Evolutionary conservation across 2,797 vertebrate genomes (phyloP), one percentile per base, ranked within the genome.

Genomic region (Phoxinus dragarum): DNA sequence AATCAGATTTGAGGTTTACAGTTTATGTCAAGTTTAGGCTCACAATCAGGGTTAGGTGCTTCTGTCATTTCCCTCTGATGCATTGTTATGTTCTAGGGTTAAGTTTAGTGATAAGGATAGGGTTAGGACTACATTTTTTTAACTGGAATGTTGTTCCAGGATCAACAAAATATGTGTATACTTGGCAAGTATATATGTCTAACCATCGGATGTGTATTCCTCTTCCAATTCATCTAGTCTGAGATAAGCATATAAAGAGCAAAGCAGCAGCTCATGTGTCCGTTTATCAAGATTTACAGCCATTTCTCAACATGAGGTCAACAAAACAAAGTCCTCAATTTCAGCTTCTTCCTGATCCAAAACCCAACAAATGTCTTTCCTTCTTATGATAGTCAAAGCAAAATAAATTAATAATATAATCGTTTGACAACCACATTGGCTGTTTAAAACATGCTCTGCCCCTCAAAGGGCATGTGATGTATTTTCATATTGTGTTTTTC

Each of bases 191-290:
- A 2, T 4, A 40, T 52, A 19, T 27, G 10, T n/a, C 52, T 21
- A 56, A 56, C n/a, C 10, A 42, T 52, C 76, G 69, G 34, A 80
- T 56, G 42, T 68, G 59, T 47, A 64, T 64, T 54, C 16, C 21
- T 75, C 23, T 42, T 59, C 17, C 40, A 85, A 42, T 74, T 73
- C 47, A 59, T n/a, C 79, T 31, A 78, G 11, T 27, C 5, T 64
- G 11, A 64, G 59, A 64, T 64, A 64, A 64, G 27, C n/a, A 14
- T 31, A 73, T 49, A 81, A 77, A 88, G 34, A 73, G 66, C 47
- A 68, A 88, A 72, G 7, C 47, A 47, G 49, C 36, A 72, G 44
- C 16, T 54, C 27, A 2, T 6, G 4, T 2, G 61, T 80, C 3
- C 12, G 23, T 88, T 81, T 69, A 54, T 76, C 6, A 36, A 66